phyloP scores from a whole-genome alignment of 35 echinoderm and acorn worm species.

The Chiridota heheva region DNA sequence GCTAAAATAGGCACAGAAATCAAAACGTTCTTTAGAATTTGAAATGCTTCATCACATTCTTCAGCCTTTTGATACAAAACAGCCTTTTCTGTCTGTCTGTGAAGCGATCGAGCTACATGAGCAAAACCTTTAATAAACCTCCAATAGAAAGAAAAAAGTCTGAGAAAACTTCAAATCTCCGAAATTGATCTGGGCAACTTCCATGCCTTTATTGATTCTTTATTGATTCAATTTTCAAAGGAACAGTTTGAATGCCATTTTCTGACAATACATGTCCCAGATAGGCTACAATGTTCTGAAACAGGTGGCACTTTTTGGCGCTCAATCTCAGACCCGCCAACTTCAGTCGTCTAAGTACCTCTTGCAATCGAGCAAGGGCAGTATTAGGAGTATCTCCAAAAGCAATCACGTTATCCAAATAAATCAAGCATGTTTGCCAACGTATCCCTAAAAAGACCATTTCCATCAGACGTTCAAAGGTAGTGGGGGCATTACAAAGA shows the following conservation, averaged over 20 bases:
- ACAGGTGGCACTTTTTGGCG: conserved; percentile 5
- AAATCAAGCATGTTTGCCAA: conserved; percentile 27
- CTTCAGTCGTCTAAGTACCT: conserved; percentile 15
- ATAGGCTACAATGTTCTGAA: neutral
- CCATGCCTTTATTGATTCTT: neutral
- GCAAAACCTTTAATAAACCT: conserved; percentile 13
- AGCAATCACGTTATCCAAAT: conserved; percentile 44
- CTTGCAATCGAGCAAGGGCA: neutral
- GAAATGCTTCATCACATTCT: neutral
- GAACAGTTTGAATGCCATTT: conserved; percentile 8
- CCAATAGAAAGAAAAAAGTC: neutral
- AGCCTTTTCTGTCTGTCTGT: neutral
- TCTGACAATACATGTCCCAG: conserved; percentile 19
- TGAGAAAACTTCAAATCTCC: conserved; percentile 12
- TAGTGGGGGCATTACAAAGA: conserved; percentile 36
- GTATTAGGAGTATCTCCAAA: conserved; percentile 35
- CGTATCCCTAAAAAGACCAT: conserved; percentile 15
- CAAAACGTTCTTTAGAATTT: neutral
- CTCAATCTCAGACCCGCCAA: conserved; percentile 6
- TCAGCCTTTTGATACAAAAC: neutral
- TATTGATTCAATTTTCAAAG: conserved; percentile 6
- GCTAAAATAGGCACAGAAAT: neutral
- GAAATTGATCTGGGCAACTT: neutral
- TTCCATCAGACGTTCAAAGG: conserved; percentile 57
- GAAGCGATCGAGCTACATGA: neutral